Percentiles rank a stretch among this genome's conserved stretches.
phyloP scores from a whole-genome alignment of 2,797 vertebrate species.

The Brachyalestes nurse region DNA sequence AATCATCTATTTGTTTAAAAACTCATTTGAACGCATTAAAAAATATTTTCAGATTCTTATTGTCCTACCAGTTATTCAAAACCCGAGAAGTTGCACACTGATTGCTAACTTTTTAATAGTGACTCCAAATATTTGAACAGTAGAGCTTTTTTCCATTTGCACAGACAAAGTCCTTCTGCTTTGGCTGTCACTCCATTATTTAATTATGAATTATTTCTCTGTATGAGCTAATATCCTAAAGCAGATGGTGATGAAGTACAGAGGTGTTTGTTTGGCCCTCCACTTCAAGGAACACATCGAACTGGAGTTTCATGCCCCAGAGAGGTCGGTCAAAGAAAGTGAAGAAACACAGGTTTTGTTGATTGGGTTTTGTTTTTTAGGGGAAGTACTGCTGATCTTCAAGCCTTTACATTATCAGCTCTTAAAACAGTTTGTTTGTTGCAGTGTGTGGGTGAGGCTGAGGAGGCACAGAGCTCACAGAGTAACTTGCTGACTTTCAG shows the following conservation, averaged over 20 bases:
- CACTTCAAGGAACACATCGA: constrained; percentile 1
- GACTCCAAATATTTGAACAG: too few relatives aligned
- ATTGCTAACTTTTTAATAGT: too few relatives aligned
- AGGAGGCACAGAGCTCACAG: constrained; percentile 41
- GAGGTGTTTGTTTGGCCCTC: constrained; percentile 11
- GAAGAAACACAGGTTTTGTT: constrained; percentile 15
- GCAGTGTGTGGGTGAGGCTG: constrained; percentile 43
- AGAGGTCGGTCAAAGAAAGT: neutral
- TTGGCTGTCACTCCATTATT: neutral
- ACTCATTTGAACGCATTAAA: too few relatives aligned
- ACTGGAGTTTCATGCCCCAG: neutral
- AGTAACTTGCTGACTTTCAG: constrained; percentile 16
- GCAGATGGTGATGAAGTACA: constrained; percentile 3
- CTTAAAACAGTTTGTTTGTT: constrained; percentile 54
- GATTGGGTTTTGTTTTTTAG: constrained; percentile 32
- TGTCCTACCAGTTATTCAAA: too few relatives aligned
- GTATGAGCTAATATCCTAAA: neutral
- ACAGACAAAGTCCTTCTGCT: neutral
- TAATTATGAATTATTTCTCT: neutral
- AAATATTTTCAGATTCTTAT: too few relatives aligned
- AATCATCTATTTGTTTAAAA: too few relatives aligned
- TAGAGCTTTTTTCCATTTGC: too few relatives aligned
- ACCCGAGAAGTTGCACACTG: too few relatives aligned
- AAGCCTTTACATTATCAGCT: constrained; percentile 46
- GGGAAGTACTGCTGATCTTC: constrained; percentile 45